A percentile compares a stretch with the other conserved stretches of the same genome.
phyloP scores from a whole-genome alignment of 1,140 invertebrate species.

The Pseudomyrmex pallidus region DNA sequence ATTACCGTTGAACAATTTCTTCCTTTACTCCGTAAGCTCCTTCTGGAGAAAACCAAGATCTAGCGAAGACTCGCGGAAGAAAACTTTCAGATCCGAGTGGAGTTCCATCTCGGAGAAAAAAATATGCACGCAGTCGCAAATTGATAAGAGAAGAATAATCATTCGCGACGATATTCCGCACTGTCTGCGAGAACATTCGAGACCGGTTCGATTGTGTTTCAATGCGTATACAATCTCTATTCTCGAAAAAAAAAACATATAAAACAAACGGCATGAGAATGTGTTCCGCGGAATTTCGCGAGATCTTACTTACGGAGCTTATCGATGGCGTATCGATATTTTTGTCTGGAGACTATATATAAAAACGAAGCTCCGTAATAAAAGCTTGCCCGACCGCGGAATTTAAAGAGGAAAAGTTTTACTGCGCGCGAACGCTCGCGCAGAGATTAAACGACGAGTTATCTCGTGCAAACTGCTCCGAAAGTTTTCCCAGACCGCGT shows the following conservation, averaged over 20 bases:
- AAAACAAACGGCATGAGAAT: not conserved
- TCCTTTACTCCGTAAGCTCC: too few species aligned
- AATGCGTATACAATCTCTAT: slow-evolving; percentile 11
- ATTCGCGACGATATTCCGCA: too few species aligned
- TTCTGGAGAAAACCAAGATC: too few species aligned
- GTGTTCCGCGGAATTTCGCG: not conserved
- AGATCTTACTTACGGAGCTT: not conserved
- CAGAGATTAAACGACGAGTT: slow-evolving; percentile 15
- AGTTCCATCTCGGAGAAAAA: too few species aligned
- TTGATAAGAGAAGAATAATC: too few species aligned
- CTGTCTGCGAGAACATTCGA: too few species aligned
- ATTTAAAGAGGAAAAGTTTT: not conserved
- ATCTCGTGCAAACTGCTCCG: not conserved
- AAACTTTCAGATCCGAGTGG: too few species aligned
- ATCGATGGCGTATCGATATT: slow-evolving; percentile 6
- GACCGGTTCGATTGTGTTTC: too few species aligned
- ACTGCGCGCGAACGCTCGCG: not conserved
- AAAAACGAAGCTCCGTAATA: not conserved
- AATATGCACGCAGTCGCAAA: too few species aligned
- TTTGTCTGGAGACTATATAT: not conserved
- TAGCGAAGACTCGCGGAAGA: too few species aligned
- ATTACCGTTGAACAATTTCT: too few species aligned
- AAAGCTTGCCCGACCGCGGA: not conserved
- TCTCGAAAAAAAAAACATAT: not conserved
- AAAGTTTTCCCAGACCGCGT: not conserved